phyloP scores from a whole-genome alignment of 2,888 invertebrate genomes.

The Melieria omissa region DNA sequence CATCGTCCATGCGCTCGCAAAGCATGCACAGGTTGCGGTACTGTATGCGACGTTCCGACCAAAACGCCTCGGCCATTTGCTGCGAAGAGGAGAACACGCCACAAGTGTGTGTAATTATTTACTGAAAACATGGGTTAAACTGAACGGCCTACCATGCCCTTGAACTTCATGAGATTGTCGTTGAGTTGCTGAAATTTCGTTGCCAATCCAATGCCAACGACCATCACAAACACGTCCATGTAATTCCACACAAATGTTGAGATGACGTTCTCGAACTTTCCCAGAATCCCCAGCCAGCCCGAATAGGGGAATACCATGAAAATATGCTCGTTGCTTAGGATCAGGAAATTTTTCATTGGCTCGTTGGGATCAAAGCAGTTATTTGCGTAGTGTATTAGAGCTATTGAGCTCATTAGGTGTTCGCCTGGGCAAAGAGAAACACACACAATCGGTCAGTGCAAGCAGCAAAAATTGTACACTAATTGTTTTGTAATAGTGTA shows the following conservation, averaged over 20 bases:
- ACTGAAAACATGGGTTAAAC: background rate
- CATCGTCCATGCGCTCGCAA: constrained; percentile 68
- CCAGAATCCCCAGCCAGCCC: constrained; percentile 52
- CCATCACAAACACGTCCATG: constrained; percentile 78
- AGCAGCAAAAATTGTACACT: constrained; percentile 55
- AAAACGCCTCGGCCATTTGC: constrained; percentile 65
- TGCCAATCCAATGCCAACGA: constrained; percentile 77
- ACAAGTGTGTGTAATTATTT: background rate
- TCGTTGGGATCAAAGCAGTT: constrained; percentile 58
- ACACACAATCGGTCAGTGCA: constrained; percentile 65
- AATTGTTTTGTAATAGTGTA: too few relatives aligned
- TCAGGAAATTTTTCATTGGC: constrained; percentile 59
- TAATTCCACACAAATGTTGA: constrained; percentile 80
- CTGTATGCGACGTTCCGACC: constrained; percentile 69
- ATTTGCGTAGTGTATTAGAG: constrained; percentile 55
- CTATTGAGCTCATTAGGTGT: constrained; percentile 60
- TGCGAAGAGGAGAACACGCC: constrained; percentile 31
- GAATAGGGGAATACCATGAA: constrained; percentile 57
- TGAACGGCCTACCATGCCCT: constrained; percentile 67
- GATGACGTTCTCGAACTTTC: constrained; percentile 69
- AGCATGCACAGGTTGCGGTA: constrained; percentile 69
- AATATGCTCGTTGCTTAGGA: constrained; percentile 53
- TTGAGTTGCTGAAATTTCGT: constrained; percentile 75
- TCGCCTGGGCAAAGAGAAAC: constrained; percentile 51
- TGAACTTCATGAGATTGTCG: constrained; percentile 66